These are phyloP conservation scores for Oncorhynchus keta DNA, from an alignment of 2,113 vertebrate genomes.

Conservation along the genomic window DNA sequence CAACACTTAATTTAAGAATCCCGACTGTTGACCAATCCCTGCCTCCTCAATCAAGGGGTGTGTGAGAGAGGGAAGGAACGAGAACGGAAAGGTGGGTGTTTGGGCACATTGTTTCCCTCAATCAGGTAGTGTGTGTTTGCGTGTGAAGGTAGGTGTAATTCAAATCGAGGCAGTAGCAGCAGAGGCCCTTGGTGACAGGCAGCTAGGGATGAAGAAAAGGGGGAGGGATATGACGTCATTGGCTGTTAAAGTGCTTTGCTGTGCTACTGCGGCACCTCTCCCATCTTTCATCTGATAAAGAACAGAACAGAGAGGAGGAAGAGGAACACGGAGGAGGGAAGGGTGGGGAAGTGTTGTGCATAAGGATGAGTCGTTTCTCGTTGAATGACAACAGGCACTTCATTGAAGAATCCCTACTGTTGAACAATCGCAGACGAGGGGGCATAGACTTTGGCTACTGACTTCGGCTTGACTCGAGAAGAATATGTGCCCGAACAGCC, in stretches of 20 bases:
- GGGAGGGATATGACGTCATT: constrained; percentile 48
- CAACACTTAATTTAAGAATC: no score
- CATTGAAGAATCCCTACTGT: no score
- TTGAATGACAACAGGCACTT: no score
- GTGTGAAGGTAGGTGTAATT: constrained; percentile 19
- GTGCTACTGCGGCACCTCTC: constrained; percentile 42
- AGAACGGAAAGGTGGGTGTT: neutral
- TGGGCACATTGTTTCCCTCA: neutral
- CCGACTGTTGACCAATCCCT: no score
- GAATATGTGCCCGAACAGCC: no score
- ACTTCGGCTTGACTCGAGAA: no score
- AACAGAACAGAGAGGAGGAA: neutral
- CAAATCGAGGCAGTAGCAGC: constrained; percentile 22
- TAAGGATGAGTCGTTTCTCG: neutral
- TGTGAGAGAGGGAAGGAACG: neutral
- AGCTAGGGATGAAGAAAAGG: constrained; percentile 28
- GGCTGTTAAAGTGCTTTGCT: constrained; percentile 21
- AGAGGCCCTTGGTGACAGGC: constrained; percentile 42
- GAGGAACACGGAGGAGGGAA: no score
- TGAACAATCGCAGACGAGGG: no score
- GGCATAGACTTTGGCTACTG: no score
- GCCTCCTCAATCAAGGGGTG: no score
- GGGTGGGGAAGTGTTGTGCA: neutral
- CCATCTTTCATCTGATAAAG: constrained; percentile 12
- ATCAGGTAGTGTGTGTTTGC: neutral